Evolutionary conservation across 2,797 vertebrate genomes (phyloP).

Genomic region (Myiotriccus ornatus): DNA sequence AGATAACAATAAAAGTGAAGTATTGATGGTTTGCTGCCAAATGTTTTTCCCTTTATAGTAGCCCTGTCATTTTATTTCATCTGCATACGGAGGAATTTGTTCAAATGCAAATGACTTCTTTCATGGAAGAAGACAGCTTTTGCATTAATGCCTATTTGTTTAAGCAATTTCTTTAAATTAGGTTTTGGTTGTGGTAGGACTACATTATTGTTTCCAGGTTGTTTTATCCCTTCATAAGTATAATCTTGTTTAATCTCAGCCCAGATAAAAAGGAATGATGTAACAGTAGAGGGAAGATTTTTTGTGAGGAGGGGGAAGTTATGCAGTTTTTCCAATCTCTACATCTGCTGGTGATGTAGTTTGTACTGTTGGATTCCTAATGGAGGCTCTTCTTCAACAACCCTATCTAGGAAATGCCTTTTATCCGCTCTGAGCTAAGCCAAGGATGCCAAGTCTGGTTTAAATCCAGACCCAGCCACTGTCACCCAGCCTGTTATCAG

Average conservation of each 20-base stretch:
- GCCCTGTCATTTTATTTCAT: conserved; percentile 1
- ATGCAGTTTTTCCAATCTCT: background rate
- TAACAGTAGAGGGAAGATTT: background rate
- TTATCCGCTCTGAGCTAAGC: background rate
- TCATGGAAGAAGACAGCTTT: background rate
- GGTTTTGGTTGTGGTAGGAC: background rate
- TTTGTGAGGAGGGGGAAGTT: background rate
- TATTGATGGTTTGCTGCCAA: background rate
- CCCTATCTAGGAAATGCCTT: background rate
- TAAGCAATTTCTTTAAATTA: background rate
- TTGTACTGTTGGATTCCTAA: background rate
- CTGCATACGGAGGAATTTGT: background rate
- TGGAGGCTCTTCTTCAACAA: background rate
- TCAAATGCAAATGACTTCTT: conserved; percentile 18
- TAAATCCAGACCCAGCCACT: background rate
- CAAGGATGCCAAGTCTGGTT: background rate
- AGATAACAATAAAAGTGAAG: conserved; percentile 17
- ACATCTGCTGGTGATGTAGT: background rate
- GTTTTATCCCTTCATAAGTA: background rate
- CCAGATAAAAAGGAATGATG: background rate
- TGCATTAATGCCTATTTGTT: background rate
- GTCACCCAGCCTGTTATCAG: background rate
- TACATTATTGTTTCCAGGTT: background rate
- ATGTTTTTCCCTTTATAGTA: background rate
- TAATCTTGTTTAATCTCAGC: background rate